phyloP scores from a whole-genome alignment of 2,797 vertebrate species.

The Phrynocephalus guinanensis region DNA sequence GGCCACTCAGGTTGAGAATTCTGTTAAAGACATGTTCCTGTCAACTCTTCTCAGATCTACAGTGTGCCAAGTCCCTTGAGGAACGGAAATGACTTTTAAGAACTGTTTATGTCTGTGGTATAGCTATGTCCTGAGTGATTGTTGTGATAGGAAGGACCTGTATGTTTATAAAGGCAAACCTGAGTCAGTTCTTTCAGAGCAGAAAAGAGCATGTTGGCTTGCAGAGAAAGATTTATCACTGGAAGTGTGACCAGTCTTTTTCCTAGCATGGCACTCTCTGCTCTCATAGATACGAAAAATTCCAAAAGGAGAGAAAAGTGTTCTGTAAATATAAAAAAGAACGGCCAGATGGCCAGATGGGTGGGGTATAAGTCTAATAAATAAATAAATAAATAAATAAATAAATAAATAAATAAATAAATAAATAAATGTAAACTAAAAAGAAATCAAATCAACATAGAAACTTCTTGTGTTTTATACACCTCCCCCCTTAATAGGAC shows the following conservation, averaged over 20 bases:
- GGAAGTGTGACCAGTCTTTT: background rate
- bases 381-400: background rate
- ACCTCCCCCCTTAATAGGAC: background rate
- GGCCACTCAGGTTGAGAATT: background rate
- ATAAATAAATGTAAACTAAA: slow-evolving; percentile 15
- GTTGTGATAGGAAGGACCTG: background rate
- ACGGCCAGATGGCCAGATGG: too few relatives aligned
- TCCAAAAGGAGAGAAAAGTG: background rate
- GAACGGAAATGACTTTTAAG: background rate
- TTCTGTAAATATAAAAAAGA: background rate
- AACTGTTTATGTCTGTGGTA: background rate
- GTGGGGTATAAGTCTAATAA: too few relatives aligned
- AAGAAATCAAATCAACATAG: slow-evolving; percentile 18
- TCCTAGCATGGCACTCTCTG: background rate
- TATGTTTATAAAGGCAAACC: slow-evolving; percentile 29
- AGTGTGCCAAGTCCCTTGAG: background rate
- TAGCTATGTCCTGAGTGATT: background rate
- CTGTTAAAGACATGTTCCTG: background rate
- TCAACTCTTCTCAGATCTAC: too few relatives aligned
- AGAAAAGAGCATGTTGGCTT: background rate
- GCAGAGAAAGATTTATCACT: slow-evolving; percentile 12
- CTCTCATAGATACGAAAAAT: slow-evolving; percentile 22
- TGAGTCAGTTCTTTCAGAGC: background rate
- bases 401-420: too few relatives aligned
- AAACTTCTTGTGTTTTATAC: background rate